Evolutionary conservation across 2,113 vertebrate genomes (phyloP).

Genomic region (Epinephelus fuscoguttatus): DNA sequence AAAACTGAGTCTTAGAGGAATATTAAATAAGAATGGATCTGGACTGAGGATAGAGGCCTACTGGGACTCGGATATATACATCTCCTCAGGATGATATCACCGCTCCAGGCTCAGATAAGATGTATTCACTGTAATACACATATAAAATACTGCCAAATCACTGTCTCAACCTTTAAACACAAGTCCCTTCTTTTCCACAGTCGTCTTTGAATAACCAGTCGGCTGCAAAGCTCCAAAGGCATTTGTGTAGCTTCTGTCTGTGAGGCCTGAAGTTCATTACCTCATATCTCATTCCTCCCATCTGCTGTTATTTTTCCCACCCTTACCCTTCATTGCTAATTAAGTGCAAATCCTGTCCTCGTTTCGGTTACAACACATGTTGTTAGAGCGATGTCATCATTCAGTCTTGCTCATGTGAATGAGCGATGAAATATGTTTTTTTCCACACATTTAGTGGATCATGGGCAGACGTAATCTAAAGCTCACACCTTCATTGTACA

Average conservation of each 20-base stretch:
- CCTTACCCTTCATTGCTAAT: constrained; percentile 39
- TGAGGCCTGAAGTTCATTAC: constrained; percentile 44
- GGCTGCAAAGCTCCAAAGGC: constrained; percentile 2
- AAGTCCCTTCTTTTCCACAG: constrained; percentile 25
- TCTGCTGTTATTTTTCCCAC: constrained; percentile 56
- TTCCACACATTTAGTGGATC: too few species aligned
- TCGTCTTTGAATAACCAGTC: background rate
- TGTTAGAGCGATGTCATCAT: constrained; percentile 29
- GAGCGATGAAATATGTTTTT: constrained; percentile 1
- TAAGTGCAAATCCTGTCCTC: constrained; percentile 53
- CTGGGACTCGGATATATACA: constrained; percentile 9
- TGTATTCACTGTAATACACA: constrained; percentile 11
- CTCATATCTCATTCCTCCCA: constrained; percentile 57
- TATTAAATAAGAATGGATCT: constrained; percentile 58
- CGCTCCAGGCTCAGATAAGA: constrained; percentile 27
- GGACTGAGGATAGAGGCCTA: constrained; percentile 2
- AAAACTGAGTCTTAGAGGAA: constrained; percentile 47
- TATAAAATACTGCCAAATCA: background rate
- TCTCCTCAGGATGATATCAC: constrained; percentile 39
- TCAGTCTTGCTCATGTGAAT: constrained; percentile 1
- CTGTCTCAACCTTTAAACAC: background rate
- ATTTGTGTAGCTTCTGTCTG: constrained; percentile 19
- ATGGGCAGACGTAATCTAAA: too few species aligned
- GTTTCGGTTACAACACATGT: constrained; percentile 41
- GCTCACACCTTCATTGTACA: too few species aligned